Base-by-base conservation (phyloP, 2,888 invertebrate genomes). In the Chesias legatella region DNA sequence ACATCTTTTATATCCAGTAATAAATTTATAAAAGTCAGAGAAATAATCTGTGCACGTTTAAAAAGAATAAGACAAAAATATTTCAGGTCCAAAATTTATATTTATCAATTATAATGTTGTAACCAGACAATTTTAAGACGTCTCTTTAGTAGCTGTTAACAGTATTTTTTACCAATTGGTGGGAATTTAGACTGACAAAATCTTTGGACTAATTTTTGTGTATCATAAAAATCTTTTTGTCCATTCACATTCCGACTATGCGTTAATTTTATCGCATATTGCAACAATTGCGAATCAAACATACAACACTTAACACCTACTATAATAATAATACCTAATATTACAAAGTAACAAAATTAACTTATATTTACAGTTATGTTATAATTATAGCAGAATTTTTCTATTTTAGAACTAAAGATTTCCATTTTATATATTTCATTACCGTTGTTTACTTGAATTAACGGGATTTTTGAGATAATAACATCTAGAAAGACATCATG, bases 341-440 rank as follows among this genome's bases (percentile, higher is more conserved):
- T 82, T 82, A 83, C 79, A 84, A 84, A 83, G 82, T 86, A 88
- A 88, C 86, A 86, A 85, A 84, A 84, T 88, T 88, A 88, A 85
- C 85, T 85, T 86, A 88, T 88, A 88, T 88, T 84, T 88, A 88
- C 88, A 88, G 68, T 85, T 76, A 82, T 68, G 70, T 81, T 79
- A 83, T 81, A 79, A 74, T 74, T 77, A 84, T 83, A 84, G 81
- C 79, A 81, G 79, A 82, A 83, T 78, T 84, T 84, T 74, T 76
- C 82, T 84, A 84, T 77, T 80, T 79, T 81, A 77, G 74, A 71
- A 76, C 75, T 74, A 73, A 67, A 64, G 48, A 67, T 66, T 66
- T 61, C 59, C 62, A 63, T 65, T 63, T 61, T 63, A 58, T 64
- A 66, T 58, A 53, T 56, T 63, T 63, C 3, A 17, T 3, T 24